A percentile compares a stretch with the other conserved stretches of the same genome.
Evolutionary conservation across 2,113 vertebrate species (phyloP).

Genomic region (Solea senegalensis): DNA sequence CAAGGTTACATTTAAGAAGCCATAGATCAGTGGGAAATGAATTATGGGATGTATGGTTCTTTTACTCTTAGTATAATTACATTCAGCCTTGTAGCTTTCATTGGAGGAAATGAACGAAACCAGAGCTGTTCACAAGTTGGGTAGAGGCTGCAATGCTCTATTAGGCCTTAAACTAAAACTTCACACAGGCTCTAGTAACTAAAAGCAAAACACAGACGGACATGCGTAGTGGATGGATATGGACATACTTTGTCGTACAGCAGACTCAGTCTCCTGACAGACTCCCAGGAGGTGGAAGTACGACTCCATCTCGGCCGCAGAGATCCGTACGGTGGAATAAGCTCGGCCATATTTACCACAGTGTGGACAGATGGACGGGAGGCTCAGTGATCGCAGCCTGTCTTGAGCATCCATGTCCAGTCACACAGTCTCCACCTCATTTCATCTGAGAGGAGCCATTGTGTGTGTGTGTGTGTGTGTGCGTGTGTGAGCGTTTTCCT

Average conservation of each 20-base stretch:
- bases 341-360: slow-evolving; percentile 76
- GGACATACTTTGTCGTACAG: slow-evolving; percentile 82
- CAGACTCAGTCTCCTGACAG: slow-evolving; percentile 80
- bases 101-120: too few relatives aligned
- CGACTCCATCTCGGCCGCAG: slow-evolving; percentile 89
- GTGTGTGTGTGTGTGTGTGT: background rate
- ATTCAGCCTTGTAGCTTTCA: too few relatives aligned
- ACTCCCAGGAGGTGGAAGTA: slow-evolving; percentile 85
- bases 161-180: too few relatives aligned
- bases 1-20: too few relatives aligned
- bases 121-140: too few relatives aligned
- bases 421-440: slow-evolving; percentile 9
- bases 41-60: too few relatives aligned
- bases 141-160: too few relatives aligned
- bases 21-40: too few relatives aligned
- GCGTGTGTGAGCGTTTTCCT: background rate
- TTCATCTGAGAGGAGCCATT: slow-evolving; percentile 9
- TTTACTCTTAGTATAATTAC: too few relatives aligned
- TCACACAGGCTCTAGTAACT: background rate
- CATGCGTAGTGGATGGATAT: background rate
- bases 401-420: slow-evolving; percentile 42
- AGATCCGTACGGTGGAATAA: slow-evolving; percentile 85
- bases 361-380: slow-evolving; percentile 71
- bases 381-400: slow-evolving; percentile 44
- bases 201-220: background rate